A percentile compares a stretch with the other conserved stretches of the same genome.
These are phyloP conservation scores for Cetonia aurata DNA, from an alignment of 2,888 invertebrate genomes.

Conservation along the genomic window DNA sequence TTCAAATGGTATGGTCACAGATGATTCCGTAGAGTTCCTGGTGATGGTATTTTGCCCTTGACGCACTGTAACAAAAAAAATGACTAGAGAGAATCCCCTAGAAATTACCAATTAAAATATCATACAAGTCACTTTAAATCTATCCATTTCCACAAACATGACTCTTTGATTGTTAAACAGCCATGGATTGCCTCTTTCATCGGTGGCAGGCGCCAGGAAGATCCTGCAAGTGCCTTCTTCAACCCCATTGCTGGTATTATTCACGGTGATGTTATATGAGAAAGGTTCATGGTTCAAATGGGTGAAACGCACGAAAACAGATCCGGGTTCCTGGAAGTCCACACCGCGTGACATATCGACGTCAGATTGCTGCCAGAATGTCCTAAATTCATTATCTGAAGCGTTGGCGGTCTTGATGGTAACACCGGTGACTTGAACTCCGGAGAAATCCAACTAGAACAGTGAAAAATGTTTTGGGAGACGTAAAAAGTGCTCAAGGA, in stretches of 20 bases:
- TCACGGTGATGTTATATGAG: constrained; percentile 73
- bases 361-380: constrained; percentile 82
- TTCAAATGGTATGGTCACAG: constrained; percentile 86
- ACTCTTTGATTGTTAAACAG: constrained; percentile 73
- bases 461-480: neutral
- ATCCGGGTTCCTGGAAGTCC: constrained; percentile 81
- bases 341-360: constrained; percentile 81
- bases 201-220: constrained; percentile 74
- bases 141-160: constrained; percentile 80
- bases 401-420: constrained; percentile 67
- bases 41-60: constrained; percentile 76
- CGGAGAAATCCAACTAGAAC: constrained; percentile 72
- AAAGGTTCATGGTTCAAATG: constrained; percentile 81
- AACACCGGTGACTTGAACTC: constrained; percentile 71
- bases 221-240: constrained; percentile 75
- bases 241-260: constrained; percentile 68
- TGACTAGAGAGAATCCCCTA: neutral
- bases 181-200: constrained; percentile 75
- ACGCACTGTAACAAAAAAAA: constrained; percentile 67
- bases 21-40: constrained; percentile 76
- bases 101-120: neutral
- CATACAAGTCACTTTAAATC: constrained; percentile 75
- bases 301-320: constrained; percentile 77
- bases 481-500: neutral
- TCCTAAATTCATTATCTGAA: constrained; percentile 70